These are phyloP conservation scores for Silurus aristotelis DNA, from an alignment of 2,797 vertebrate genomes.

Conservation along the genomic window DNA sequence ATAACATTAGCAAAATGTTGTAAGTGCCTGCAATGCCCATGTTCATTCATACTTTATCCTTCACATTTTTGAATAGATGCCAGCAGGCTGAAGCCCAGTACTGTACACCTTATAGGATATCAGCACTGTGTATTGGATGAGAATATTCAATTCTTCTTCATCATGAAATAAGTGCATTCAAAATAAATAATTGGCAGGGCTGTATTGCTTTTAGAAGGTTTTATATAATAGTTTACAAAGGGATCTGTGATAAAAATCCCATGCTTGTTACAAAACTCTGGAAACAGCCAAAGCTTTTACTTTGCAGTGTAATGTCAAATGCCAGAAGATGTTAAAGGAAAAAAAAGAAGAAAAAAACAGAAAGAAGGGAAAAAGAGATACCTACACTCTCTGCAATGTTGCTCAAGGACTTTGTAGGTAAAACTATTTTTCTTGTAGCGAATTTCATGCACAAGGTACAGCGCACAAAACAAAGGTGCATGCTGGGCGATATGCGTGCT, in stretches of 20 bases:
- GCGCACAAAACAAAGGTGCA: background rate
- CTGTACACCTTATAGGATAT: background rate
- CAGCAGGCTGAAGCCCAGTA: background rate
- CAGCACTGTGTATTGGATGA: background rate
- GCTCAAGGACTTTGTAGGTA: conserved; percentile 15
- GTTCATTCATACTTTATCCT: background rate
- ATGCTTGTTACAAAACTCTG: conserved; percentile 17
- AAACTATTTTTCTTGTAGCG: background rate
- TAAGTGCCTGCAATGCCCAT: background rate
- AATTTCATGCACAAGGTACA: conserved; percentile 20
- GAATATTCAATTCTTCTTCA: background rate
- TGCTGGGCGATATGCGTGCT: background rate
- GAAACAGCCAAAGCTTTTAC: conserved; percentile 14
- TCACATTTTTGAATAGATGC: background rate
- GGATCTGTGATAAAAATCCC: conserved; percentile 12
- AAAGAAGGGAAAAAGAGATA: background rate
- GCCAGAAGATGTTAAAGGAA: background rate
- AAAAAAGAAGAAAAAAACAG: background rate
- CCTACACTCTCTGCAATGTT: conserved; percentile 4
- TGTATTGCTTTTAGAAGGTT: background rate
- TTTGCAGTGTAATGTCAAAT: conserved; percentile 29
- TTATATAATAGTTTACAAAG: background rate
- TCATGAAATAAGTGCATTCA: background rate
- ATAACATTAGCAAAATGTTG: background rate
- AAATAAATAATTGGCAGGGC: background rate